Evolutionary conservation across 2,888 invertebrate genomes (phyloP), one percentile per base, ranked within the genome.

Genomic region (Hyposoter dolosus): DNA sequence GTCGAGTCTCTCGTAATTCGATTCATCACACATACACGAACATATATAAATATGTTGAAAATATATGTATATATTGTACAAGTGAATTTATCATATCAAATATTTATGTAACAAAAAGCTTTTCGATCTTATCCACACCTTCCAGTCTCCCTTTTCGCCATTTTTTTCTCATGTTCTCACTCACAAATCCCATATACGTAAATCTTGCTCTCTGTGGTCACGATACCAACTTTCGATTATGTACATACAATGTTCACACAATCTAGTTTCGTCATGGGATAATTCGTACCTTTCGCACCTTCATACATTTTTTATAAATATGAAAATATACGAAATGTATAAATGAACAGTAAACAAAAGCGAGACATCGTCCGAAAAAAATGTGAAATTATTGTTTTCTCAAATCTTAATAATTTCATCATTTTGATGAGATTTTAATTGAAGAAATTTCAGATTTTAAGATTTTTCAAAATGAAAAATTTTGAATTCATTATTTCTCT

Each of bases 61-160:
- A 35, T 35, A 35, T 35, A 35, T 35, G 35, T n/a, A 19, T n/a
- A 19, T 32, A 77, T 77, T 78, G 74, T 84, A 69, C 72, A 66
- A 65, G 78, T 66, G 63, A 12, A n/a, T 79, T 15, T 53, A 23
- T 71, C 9, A 35, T 45, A 75, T 65, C 65, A 47, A 76, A 23
- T 50, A 60, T 74, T 83, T 83, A 78, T 74, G 47, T 83, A 83
- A 83, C 77, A 68, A 83, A 83, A 40, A 83, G 78, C 83, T 83
- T 68, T 78, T 68, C 83, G 83, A 78, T 83, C 53, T 78, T 78
- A 83, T 78, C 78, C n/a, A n/a, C 74, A 56, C 43, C 53, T n/a
- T 72, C 66, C 60, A 47, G 79, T 63, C 56, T 56, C 83, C 78
- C 74, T 78, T 83, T 74, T 78, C 72, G 47, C 35, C 78, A 53